Evolutionary conservation across 2,888 invertebrate genomes (phyloP).

Genomic region (Omphaloscelis lunosa): DNA sequence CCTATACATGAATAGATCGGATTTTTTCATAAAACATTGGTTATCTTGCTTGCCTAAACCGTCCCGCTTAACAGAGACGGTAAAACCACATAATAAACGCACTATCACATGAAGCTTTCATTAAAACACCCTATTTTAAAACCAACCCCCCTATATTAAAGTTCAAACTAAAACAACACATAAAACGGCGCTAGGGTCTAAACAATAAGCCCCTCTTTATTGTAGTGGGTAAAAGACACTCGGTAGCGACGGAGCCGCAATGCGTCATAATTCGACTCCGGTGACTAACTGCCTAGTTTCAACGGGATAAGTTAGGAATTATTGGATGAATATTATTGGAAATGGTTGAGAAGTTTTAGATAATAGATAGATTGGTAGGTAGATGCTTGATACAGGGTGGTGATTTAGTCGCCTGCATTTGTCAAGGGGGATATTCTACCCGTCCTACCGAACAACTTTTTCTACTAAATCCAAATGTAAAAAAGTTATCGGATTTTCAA

Average conservation of each 20-base stretch:
- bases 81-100: background rate
- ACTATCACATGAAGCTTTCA: conserved; percentile 1
- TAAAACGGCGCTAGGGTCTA: conserved; percentile 36
- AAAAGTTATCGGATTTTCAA: too few species aligned
- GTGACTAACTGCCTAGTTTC: conserved; percentile 36
- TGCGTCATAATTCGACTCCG: conserved; percentile 70
- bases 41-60: background rate
- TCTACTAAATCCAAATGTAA: too few species aligned
- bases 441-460: too few species aligned
- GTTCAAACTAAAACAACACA: conserved; percentile 51
- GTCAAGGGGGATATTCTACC: background rate
- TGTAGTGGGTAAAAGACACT: conserved; percentile 56
- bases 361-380: background rate
- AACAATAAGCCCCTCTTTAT: conserved; percentile 59
- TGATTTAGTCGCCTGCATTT: background rate
- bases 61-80: background rate
- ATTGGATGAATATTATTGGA: conserved; percentile 14
- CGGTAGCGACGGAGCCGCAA: conserved; percentile 65
- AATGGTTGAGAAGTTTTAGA: background rate
- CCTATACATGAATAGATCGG: background rate
- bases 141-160: conserved; percentile 17
- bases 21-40: background rate
- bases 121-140: conserved; percentile 31
- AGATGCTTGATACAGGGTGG: background rate
- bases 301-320: conserved; percentile 46